A percentile compares a stretch with the other conserved stretches of the same genome.
Evolutionary conservation across 2,888 invertebrate genomes (phyloP).

Genomic region (Cyclophora punctaria): DNA sequence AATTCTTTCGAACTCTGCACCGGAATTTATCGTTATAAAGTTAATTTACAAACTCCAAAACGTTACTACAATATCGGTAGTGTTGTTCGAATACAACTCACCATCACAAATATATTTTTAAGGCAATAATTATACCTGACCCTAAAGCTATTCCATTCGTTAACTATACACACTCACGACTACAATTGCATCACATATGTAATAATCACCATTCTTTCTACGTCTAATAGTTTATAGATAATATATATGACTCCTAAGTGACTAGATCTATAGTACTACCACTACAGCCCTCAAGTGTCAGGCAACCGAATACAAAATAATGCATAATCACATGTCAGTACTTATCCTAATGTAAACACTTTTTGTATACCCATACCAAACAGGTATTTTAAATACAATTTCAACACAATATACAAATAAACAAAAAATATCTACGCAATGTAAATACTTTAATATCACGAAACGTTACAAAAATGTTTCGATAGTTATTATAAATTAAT

Average conservation of each 20-base stretch:
- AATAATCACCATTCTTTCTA: conserved; percentile 52
- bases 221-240: conserved; percentile 30
- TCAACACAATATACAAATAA: too few relatives aligned
- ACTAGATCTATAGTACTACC: conserved; percentile 25
- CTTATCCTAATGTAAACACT: too few relatives aligned
- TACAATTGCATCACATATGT: conserved; percentile 52
- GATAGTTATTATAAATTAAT: not conserved
- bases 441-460: too few relatives aligned
- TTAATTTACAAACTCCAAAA: not conserved
- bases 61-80: not conserved
- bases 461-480: too few relatives aligned
- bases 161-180: conserved; percentile 42
- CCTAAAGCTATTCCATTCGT: conserved; percentile 18
- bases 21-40: not conserved
- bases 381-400: too few relatives aligned
- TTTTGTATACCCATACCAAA: too few relatives aligned
- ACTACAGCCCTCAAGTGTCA: conserved; percentile 5
- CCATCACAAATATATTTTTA: conserved; percentile 31
- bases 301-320: not conserved
- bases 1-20: not conserved
- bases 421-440: too few relatives aligned
- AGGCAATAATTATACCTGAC: conserved; percentile 27
- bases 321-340: not conserved
- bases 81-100: conserved; percentile 8
- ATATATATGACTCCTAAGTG: conserved; percentile 24